Evolutionary conservation across 2,888 invertebrate genomes (phyloP).

Genomic region (Tiliacea citrago): DNA sequence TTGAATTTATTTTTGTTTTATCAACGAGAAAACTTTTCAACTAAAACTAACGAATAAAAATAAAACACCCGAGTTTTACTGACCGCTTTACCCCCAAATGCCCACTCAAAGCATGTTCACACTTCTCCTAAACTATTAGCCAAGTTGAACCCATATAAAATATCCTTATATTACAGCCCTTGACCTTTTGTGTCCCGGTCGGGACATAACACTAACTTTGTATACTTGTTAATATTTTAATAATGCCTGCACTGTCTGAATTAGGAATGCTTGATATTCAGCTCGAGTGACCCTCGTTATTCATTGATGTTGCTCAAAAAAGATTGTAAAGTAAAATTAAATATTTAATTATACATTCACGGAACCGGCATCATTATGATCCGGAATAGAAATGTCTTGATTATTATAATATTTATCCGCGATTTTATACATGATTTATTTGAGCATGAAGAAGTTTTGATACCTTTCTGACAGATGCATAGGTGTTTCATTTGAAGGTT

Average conservation of each 20-base stretch:
- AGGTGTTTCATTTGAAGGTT: background rate
- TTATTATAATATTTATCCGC: slow-evolving; percentile 24
- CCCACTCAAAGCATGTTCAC: slow-evolving; percentile 58
- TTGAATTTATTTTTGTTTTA: background rate
- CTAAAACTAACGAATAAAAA: slow-evolving; percentile 43
- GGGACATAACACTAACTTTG: slow-evolving; percentile 48
- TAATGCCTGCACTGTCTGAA: slow-evolving; percentile 54
- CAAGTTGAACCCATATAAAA: slow-evolving; percentile 71
- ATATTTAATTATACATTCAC: slow-evolving; percentile 42
- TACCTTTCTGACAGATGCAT: too few species aligned
- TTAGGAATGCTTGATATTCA: slow-evolving; percentile 42
- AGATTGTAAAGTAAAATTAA: slow-evolving; percentile 31
- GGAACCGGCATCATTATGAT: slow-evolving; percentile 15
- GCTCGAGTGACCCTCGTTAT: slow-evolving; percentile 30
- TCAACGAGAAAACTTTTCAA: slow-evolving; percentile 27
- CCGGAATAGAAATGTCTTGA: slow-evolving; percentile 37
- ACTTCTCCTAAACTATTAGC: slow-evolving; percentile 66
- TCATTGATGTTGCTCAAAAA: slow-evolving; percentile 26
- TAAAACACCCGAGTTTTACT: slow-evolving; percentile 38
- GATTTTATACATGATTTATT: slow-evolving; percentile 17
- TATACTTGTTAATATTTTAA: slow-evolving; percentile 64
- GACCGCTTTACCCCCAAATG: slow-evolving; percentile 49
- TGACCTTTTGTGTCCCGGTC: slow-evolving; percentile 56
- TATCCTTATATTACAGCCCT: slow-evolving; percentile 67
- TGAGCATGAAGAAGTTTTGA: background rate